phyloP scores from a whole-genome alignment of 2,888 invertebrate genomes.

The Drosophila recens region DNA sequence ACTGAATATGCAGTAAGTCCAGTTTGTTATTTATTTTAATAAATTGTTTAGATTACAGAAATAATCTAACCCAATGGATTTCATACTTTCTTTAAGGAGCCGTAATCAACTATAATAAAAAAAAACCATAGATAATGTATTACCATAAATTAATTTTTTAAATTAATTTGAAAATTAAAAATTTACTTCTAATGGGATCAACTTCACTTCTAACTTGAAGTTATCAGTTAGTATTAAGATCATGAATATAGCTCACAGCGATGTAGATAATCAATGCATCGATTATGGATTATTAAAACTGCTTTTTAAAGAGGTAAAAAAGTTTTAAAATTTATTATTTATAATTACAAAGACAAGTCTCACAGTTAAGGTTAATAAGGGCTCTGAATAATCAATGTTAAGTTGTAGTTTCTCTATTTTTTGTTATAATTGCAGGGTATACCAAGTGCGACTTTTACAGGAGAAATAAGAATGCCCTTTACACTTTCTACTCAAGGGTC shows the following conservation, averaged over 20 bases:
- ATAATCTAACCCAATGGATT: too few species aligned
- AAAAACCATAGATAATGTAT: too few species aligned
- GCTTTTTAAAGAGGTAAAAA: too few species aligned
- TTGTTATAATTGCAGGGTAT: slow-evolving; percentile 24
- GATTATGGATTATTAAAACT: background rate
- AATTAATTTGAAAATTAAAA: background rate
- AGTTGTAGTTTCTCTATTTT: background rate
- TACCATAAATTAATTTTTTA: too few species aligned
- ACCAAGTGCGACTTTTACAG: slow-evolving; percentile 10
- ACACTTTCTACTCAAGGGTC: slow-evolving; percentile 47
- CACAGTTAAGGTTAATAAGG: background rate
- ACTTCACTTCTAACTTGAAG: background rate
- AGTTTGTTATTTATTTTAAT: too few species aligned
- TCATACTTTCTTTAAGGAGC: too few species aligned
- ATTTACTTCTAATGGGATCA: background rate
- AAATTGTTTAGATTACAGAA: too few species aligned
- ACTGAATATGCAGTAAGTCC: too few species aligned
- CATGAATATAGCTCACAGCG: background rate
- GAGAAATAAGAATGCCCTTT: slow-evolving; percentile 21
- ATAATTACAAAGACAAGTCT: too few species aligned
- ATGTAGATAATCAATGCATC: background rate
- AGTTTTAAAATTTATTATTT: too few species aligned
- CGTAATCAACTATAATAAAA: too few species aligned
- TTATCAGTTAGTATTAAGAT: background rate
- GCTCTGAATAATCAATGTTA: background rate